A percentile compares a stretch with the other conserved stretches of the same genome.
These are phyloP conservation scores for Taphrorychus bicolor DNA, from an alignment of 2,888 invertebrate species.

Conservation along the genomic window DNA sequence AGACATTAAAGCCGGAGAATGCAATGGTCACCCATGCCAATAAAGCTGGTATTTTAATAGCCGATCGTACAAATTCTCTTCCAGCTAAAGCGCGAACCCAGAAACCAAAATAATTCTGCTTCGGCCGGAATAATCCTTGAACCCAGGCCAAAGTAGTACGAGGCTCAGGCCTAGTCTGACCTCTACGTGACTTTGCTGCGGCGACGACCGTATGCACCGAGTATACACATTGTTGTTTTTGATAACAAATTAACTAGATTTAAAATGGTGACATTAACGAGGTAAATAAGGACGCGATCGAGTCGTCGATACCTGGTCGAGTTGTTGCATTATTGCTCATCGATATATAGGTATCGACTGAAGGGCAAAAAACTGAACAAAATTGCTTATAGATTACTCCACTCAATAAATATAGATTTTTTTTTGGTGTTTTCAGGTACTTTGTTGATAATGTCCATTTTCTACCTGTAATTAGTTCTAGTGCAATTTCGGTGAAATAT, in stretches of 20 bases:
- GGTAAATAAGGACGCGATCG: neutral
- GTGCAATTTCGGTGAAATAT: too few relatives aligned
- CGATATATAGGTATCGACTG: too few relatives aligned
- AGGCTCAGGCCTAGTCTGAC: conserved; percentile 49
- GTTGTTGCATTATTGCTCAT: neutral
- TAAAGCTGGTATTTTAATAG: neutral
- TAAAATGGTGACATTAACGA: neutral
- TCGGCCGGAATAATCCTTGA: conserved; percentile 46
- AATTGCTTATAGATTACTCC: too few relatives aligned
- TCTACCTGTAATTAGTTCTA: too few relatives aligned
- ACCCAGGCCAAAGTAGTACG: conserved; percentile 52
- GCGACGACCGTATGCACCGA: conserved; percentile 18
- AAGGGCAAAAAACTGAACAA: too few relatives aligned
- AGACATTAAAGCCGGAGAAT: neutral
- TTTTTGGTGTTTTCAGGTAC: too few relatives aligned
- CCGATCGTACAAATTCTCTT: neutral
- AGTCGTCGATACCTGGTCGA: neutral
- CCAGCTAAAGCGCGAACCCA: conserved; percentile 9
- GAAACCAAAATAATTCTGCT: conserved; percentile 21
- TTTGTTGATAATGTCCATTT: too few relatives aligned
- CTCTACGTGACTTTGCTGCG: conserved; percentile 47
- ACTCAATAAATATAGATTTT: too few relatives aligned
- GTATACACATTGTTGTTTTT: conserved; percentile 20
- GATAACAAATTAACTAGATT: conserved; percentile 14
- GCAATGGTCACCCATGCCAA: neutral